Evolutionary conservation across 2,888 invertebrate genomes (phyloP), one percentile per base, ranked within the genome.

Genomic region (Nephrotoma flavescens): DNA sequence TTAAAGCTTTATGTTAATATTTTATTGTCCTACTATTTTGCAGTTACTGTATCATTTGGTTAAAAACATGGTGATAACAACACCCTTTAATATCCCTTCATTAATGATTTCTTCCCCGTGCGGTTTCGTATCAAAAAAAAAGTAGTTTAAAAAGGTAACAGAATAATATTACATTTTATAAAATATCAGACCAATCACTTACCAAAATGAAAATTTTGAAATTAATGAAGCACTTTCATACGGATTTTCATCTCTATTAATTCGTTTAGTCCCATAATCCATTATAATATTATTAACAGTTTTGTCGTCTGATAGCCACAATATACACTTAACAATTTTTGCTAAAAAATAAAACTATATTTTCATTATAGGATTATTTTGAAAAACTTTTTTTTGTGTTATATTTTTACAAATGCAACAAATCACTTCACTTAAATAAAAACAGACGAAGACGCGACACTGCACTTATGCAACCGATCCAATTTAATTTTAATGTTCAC

Each of bases 141-240:
- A 31, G n/a, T 31, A 1, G 31, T 31, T 31, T 31, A 31, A 31
- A 31, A 31, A 31, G 31, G 31, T 31, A 31, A 57, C 15, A 57
- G 15, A 57, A 4, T n/a, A 57, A 15, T 15, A 57, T 57, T 71
- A 71, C 71, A 71, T 71, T 31, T 31, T 71, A 71, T 71, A 9
- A 71, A 71, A 71, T 31, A 44, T 9, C 44, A 9, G 44, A 44
- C 11, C 5, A 42, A 85, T 44, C 19, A 44, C 87, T 87, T 86
- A 87, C 87, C 87, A 87, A 87, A 87, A 87, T 19, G 87, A 83
- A 19, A 44, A 83, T 57, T 87, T 86, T 31, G 87, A 87, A 19
- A 86, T 9, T 31, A 87, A n/a, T 11, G 86, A 31, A 4, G 87
- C 87, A 9, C 47, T 87, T 42, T 86, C 87, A 47, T 86, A 86